phyloP scores from a whole-genome alignment of 53 echinoderm and acorn worm species.

The Apostichopus leukothele region DNA sequence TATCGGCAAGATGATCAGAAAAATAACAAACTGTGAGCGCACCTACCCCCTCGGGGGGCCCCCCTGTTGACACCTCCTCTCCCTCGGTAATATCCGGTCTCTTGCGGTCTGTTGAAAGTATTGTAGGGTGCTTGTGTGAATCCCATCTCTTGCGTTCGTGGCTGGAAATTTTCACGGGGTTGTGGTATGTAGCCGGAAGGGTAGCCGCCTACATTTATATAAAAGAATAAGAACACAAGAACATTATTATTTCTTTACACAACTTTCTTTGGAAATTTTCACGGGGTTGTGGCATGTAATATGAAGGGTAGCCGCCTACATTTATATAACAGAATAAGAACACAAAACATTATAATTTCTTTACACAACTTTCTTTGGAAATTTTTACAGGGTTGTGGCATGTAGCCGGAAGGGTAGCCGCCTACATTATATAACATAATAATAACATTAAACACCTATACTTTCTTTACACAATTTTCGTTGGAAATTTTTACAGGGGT shows the following conservation, averaged over 20 bases:
- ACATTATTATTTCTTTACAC: neutral
- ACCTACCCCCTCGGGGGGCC: conserved; percentile 57
- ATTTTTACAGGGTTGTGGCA: conserved; percentile 30
- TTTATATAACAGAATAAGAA: neutral
- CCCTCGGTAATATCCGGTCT: conserved; percentile 58
- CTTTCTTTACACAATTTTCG: no score
- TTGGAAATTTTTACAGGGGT: conserved; percentile 46
- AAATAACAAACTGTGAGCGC: conserved; percentile 13
- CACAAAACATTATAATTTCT: no score
- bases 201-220: conserved; percentile 9
- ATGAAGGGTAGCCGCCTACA: conserved; percentile 27
- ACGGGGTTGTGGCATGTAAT: conserved; percentile 35
- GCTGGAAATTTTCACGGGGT: conserved; percentile 57
- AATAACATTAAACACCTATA: no score
- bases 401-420: conserved; percentile 38
- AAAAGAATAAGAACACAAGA: neutral
- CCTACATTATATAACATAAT: neutral
- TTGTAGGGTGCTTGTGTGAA: conserved; percentile 60
- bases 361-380: conserved; percentile 19
- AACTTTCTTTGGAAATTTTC: conserved; percentile 46
- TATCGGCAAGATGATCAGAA: neutral
- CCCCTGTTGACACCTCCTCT: conserved; percentile 54
- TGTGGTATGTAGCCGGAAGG: conserved; percentile 33
- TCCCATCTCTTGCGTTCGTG: conserved; percentile 73
- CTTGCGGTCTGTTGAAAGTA: conserved; percentile 65